These are phyloP conservation scores for Myrmecobius fasciatus DNA, from an alignment of 2,113 vertebrate species.

Conservation along the genomic window DNA sequence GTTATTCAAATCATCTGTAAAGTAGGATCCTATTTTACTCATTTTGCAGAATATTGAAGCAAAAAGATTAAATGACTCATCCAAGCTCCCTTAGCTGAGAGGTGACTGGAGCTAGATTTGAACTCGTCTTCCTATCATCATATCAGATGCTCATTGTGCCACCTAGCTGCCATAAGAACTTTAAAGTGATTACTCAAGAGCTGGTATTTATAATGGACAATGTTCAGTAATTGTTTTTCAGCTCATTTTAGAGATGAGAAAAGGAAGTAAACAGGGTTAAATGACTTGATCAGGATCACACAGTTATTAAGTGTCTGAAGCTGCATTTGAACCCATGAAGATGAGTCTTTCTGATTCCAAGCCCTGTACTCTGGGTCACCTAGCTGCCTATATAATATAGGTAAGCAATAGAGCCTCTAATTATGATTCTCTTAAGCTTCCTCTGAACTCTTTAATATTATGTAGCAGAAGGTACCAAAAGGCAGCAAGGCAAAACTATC, in stretches of 20 bases:
- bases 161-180: not conserved
- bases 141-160: not conserved
- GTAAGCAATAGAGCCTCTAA: not conserved
- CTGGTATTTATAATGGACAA: not conserved
- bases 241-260: not conserved
- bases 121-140: not conserved
- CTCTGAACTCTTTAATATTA: slow-evolving; percentile 18
- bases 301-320: not conserved
- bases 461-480: slow-evolving; percentile 20
- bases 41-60: not conserved
- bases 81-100: not conserved
- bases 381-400: not conserved
- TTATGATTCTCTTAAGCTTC: slow-evolving; percentile 1
- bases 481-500: slow-evolving; percentile 26
- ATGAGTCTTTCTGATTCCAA: not conserved
- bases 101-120: not conserved
- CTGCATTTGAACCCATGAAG: not conserved
- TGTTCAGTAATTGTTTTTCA: not conserved
- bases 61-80: not conserved
- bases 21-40: not conserved
- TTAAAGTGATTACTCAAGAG: not conserved
- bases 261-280: not conserved
- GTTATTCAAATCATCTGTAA: not conserved
- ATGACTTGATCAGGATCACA: not conserved
- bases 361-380: not conserved